A percentile compares a stretch with the other conserved stretches of the same genome.
These are phyloP conservation scores for Dynastes maya DNA, from an alignment of 2,888 invertebrate genomes.

Conservation along the genomic window DNA sequence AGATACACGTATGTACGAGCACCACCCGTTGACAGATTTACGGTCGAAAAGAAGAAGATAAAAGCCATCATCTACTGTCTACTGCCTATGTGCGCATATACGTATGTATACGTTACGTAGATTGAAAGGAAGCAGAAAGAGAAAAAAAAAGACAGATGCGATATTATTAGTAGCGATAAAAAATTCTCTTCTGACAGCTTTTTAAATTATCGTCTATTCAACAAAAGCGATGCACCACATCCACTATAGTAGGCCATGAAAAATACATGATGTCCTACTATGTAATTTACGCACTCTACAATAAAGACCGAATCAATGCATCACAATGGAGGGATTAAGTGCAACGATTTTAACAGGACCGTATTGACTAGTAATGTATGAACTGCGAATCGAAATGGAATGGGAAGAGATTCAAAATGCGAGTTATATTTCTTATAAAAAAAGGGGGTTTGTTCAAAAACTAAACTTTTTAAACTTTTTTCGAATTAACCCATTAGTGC, in stretches of 20 bases:
- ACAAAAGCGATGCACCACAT: conserved; percentile 52
- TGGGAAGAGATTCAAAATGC: no score
- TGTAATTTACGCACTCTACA: conserved; percentile 60
- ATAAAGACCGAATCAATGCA: conserved; percentile 53
- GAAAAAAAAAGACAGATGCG: conserved; percentile 37
- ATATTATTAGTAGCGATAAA: conserved; percentile 43
- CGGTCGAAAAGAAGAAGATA: conserved; percentile 21
- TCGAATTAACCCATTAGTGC: no score
- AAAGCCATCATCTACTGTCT: conserved; percentile 15
- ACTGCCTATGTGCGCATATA: neutral
- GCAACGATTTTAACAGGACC: conserved; percentile 47
- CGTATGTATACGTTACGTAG: neutral
- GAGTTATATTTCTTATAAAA: no score
- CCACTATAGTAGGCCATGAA: conserved; percentile 53
- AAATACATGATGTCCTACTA: conserved; percentile 58
- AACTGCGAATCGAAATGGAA: no score
- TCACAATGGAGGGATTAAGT: conserved; percentile 57
- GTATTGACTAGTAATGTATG: neutral
- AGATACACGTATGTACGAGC: neutral
- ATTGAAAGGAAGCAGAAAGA: neutral
- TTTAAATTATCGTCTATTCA: conserved; percentile 55
- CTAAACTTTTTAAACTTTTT: no score
- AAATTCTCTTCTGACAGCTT: conserved; percentile 35
- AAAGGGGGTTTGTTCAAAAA: no score
- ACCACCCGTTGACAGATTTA: conserved; percentile 32